Percentiles rank a stretch among this genome's conserved stretches.
phyloP scores from a whole-genome alignment of 2,888 invertebrate genomes.

The Trichogramma evanescens region DNA sequence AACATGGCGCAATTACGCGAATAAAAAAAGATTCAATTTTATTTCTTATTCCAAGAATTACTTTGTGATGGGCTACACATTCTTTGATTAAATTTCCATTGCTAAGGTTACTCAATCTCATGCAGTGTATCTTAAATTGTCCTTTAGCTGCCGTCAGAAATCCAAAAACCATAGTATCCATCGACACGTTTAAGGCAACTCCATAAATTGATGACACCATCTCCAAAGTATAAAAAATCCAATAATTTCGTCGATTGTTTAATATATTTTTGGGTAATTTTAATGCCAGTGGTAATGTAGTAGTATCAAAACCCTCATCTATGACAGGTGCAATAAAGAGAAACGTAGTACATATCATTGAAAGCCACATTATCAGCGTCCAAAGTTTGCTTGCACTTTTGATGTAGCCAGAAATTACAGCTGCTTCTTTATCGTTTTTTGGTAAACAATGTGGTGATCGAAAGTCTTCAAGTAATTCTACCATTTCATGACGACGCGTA shows the following conservation, averaged over 20 bases:
- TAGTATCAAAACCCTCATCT: too few relatives aligned
- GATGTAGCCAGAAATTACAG: too few relatives aligned
- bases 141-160: slow-evolving; percentile 11
- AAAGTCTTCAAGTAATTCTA: too few relatives aligned
- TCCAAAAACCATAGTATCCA: slow-evolving; percentile 17
- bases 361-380: too few relatives aligned
- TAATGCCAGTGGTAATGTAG: too few relatives aligned
- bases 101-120: slow-evolving; percentile 1
- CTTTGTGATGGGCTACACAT: slow-evolving; percentile 11
- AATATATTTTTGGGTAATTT: too few relatives aligned
- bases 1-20: slow-evolving; percentile 9
- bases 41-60: slow-evolving; percentile 1
- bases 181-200: slow-evolving; percentile 13
- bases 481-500: too few relatives aligned
- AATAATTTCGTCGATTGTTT: neutral
- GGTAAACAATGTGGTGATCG: too few relatives aligned
- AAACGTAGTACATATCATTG: too few relatives aligned
- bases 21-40: slow-evolving; percentile 18
- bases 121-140: slow-evolving; percentile 12
- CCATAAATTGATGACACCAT: slow-evolving; percentile 7
- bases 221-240: slow-evolving; percentile 8
- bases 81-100: neutral
- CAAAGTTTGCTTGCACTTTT: too few relatives aligned
- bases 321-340: too few relatives aligned
- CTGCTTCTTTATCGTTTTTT: too few relatives aligned